These are phyloP conservation scores for Malurus leucopterus DNA, from an alignment of 2,797 vertebrate species.

Conservation along the genomic window DNA sequence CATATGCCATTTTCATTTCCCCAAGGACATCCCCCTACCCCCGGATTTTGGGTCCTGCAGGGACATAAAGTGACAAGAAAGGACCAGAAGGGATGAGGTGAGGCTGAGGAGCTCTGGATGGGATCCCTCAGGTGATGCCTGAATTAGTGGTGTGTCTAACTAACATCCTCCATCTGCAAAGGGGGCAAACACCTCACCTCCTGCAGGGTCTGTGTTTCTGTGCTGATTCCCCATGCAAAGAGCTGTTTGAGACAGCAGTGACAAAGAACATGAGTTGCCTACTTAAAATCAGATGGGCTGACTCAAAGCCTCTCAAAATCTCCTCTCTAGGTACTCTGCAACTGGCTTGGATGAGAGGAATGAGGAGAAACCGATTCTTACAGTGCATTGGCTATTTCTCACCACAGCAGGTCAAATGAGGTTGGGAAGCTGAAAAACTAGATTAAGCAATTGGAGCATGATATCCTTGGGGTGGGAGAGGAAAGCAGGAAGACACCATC, in stretches of 20 bases:
- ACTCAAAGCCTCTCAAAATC: not conserved
- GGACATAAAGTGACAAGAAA: too few relatives aligned
- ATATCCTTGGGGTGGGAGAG: not conserved
- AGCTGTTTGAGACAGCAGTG: not conserved
- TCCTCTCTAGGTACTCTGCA: not conserved
- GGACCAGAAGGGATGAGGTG: too few relatives aligned
- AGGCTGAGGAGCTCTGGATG: too few relatives aligned
- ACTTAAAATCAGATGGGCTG: not conserved
- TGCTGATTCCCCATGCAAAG: not conserved
- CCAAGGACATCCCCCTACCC: not conserved
- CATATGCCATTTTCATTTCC: not conserved
- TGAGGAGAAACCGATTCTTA: not conserved
- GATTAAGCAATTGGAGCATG: conserved; percentile 34
- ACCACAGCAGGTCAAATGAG: conserved; percentile 31
- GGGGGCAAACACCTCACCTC: not conserved
- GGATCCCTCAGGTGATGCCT: not conserved
- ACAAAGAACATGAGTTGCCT: not conserved
- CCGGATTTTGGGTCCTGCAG: too few relatives aligned
- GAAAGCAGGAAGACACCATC: not conserved
- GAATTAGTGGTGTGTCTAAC: not conserved
- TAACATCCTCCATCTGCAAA: not conserved
- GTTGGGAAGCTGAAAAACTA: conserved; percentile 25
- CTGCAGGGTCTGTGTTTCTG: not conserved
- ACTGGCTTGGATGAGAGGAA: not conserved
- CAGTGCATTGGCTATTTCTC: not conserved